These are phyloP conservation scores for Allolobophora icterica DNA, from an alignment of 2,888 invertebrate species.

Conservation along the genomic window DNA sequence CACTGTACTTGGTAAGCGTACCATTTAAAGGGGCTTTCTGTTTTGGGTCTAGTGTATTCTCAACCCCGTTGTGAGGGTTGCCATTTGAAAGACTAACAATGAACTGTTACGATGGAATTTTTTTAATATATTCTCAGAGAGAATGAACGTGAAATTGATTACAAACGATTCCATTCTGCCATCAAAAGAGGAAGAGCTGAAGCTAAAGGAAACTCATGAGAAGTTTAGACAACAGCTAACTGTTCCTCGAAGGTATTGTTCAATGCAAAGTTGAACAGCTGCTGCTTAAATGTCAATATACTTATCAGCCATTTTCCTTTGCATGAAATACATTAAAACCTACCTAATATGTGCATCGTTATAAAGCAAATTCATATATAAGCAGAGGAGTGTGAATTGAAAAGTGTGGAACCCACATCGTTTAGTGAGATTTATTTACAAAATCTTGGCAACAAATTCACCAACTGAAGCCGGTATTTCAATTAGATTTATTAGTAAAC, in stretches of 20 bases:
- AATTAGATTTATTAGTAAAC: not conserved
- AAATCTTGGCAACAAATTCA: too few species aligned
- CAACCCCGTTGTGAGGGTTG: not conserved
- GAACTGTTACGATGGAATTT: not conserved
- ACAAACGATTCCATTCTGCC: constrained; percentile 71
- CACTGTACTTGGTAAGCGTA: too few species aligned
- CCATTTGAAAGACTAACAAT: not conserved
- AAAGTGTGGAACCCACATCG: too few species aligned
- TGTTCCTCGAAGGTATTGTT: constrained; percentile 77
- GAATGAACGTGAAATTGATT: constrained; percentile 81
- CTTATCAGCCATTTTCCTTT: too few species aligned
- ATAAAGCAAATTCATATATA: too few species aligned
- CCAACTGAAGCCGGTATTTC: not conserved
- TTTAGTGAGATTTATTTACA: too few species aligned
- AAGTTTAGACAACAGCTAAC: constrained; percentile 71
- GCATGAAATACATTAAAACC: too few species aligned
- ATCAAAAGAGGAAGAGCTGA: constrained; percentile 69
- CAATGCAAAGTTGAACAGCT: not conserved
- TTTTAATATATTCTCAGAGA: constrained; percentile 75
- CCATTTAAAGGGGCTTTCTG: too few species aligned
- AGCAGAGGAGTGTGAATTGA: too few species aligned
- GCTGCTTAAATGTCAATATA: not conserved
- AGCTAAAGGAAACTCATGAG: constrained; percentile 56
- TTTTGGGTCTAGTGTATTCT: not conserved
- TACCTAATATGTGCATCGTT: too few species aligned